Conservation (phyloP, 2,888 invertebrate genomes). For the Baronia brevicornis region DNA sequence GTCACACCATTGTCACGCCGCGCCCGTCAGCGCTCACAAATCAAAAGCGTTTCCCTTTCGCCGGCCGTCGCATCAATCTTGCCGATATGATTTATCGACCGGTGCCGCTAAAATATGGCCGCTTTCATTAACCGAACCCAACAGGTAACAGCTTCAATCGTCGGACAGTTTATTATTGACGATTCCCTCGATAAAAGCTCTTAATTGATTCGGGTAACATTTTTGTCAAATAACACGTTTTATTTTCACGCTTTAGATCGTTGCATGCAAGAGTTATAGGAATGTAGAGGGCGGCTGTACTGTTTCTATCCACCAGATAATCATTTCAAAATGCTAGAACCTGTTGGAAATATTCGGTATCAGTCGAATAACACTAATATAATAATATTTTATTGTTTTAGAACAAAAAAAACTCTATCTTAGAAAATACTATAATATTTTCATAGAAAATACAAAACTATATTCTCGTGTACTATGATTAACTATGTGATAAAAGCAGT, state of each 20-base stretch:
- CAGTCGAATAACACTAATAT: no score
- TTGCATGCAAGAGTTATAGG: conserved; percentile 40
- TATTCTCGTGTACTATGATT: no score
- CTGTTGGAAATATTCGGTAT: no score
- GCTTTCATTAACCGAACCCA: conserved; percentile 44
- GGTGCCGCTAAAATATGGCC: conserved; percentile 48
- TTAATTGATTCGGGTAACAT: conserved; percentile 21
- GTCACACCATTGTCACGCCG: conserved; percentile 47
- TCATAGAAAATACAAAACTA: no score
- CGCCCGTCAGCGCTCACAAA: conserved; percentile 43
- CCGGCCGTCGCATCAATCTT: conserved; percentile 49
- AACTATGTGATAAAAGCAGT: no score
- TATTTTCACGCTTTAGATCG: conserved; percentile 23
- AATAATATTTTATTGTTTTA: no score
- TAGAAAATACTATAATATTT: no score
- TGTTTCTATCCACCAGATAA: no score
- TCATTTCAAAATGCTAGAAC: no score
- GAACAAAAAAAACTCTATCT: no score
- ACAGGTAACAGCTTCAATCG: conserved; percentile 35
- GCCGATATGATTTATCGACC: conserved; percentile 54
- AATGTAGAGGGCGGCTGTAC: conserved; percentile 47
- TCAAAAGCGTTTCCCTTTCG: conserved; percentile 53
- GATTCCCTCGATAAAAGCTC: conserved; percentile 15
- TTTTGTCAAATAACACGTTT: conserved; percentile 20
- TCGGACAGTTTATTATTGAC: conserved; percentile 17